Conservation (phyloP, 2,888 invertebrate genomes). For the Himalopsyche tibetana region DNA sequence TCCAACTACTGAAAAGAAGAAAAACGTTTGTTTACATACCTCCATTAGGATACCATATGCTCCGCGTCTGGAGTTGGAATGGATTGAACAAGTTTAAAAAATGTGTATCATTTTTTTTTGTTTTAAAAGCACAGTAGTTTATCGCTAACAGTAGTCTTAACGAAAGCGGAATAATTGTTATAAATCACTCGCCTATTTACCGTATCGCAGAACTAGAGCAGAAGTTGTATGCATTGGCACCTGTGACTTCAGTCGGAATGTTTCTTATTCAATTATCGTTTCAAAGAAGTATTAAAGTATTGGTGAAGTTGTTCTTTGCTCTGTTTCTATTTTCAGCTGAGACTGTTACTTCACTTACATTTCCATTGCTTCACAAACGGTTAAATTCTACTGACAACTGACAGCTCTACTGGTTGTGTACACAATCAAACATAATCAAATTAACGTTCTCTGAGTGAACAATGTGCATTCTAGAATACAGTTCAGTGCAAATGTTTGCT, state of each 20-base stretch:
- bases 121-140: too few relatives aligned
- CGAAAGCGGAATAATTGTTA: background rate
- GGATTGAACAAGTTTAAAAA: too few relatives aligned
- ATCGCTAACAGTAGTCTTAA: background rate
- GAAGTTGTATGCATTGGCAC: slow-evolving; percentile 45
- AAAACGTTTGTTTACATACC: too few relatives aligned
- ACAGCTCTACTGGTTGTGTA: slow-evolving; percentile 16
- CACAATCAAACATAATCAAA: slow-evolving; percentile 23
- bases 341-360: slow-evolving; percentile 8
- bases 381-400: slow-evolving; percentile 12
- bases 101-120: too few relatives aligned
- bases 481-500: background rate
- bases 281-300: slow-evolving; percentile 43
- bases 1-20: too few relatives aligned
- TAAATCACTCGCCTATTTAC: slow-evolving; percentile 5
- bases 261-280: slow-evolving; percentile 55
- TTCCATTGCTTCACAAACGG: slow-evolving; percentile 26
- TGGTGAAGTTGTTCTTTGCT: slow-evolving; percentile 15
- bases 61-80: too few relatives aligned
- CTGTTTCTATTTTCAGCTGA: slow-evolving; percentile 16
- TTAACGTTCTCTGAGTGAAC: slow-evolving; percentile 22
- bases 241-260: slow-evolving; percentile 47
- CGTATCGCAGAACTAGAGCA: slow-evolving; percentile 45
- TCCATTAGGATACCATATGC: too few relatives aligned
- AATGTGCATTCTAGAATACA: slow-evolving; percentile 15